Evolutionary conservation across 2,888 invertebrate species (phyloP), one percentile per base, ranked within the genome.

Genomic region (Caenorhabditis panamensis): DNA sequence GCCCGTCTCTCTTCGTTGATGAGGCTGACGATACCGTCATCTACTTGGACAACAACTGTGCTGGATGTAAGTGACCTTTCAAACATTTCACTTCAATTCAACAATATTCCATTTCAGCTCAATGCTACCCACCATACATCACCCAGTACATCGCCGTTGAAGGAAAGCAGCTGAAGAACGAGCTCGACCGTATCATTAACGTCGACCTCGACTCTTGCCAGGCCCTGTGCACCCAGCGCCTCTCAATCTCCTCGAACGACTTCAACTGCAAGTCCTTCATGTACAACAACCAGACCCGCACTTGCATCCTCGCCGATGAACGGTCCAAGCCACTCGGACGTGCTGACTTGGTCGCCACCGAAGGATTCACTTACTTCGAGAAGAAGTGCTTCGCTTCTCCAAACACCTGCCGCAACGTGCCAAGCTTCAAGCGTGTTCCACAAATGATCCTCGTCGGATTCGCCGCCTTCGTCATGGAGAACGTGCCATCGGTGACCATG

Each of bases 221-320:
- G 66, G 82, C 87, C 13, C 83, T 91, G 18, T 91, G 91, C 84
- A 89, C 89, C 26, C 87, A 88, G 76, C 79, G 90, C 18, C 82
- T 91, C 22, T 88, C 89, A 26, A 82, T 87, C 26, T 83, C 88
- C 22, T 82, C 84, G 49, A 89, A 88, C 61, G 90, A 89, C 78
- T 90, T 90, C 86, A 90, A 89, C 87, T 91, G 91, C 89, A 91
- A 91, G 76, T 86, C 89, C 18, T 91, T 91, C 89, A 90, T 89
- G 90, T 91, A 90, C 87, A 88, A 88, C 83, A 87, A 87, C 64
- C 67, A 73, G 26, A 85, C 87, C 47, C 84, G 87, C 26, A 88
- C 85, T 3, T 91, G 91, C 81, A 85, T 87, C 47, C 84, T 91
- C 49, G 86, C 87, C 67, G 90, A 91, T 64, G 91, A 90, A 66